Evolutionary conservation across 2,888 invertebrate species (phyloP).

Genomic region (Corbicula japonica): DNA sequence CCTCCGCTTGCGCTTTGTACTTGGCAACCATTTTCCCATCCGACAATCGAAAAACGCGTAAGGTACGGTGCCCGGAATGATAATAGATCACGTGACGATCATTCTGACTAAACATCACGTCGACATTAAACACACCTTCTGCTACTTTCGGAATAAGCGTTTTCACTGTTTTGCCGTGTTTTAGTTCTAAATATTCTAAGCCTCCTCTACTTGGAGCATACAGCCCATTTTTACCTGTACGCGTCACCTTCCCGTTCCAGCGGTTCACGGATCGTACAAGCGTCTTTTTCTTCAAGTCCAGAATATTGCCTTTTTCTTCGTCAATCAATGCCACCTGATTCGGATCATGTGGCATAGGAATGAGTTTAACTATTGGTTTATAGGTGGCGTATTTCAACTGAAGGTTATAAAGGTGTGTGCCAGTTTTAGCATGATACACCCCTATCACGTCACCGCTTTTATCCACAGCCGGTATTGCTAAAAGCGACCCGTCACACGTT

Average conservation of each 20-base stretch:
- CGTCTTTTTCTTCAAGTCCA: conserved; percentile 96
- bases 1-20: conserved; percentile 87
- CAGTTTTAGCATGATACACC: conserved; percentile 94
- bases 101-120: conserved; percentile 94
- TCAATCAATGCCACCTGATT: conserved; percentile 95
- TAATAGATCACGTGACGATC: conserved; percentile 99
- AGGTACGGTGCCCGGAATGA: conserved; percentile 97
- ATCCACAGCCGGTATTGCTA: conserved; percentile 90
- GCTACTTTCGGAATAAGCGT: conserved; percentile 96
- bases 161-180: conserved; percentile 94
- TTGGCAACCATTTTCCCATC: conserved; percentile 98
- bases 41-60: conserved; percentile 95
- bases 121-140: conserved; percentile 98
- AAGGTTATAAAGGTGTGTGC: conserved; percentile 88
- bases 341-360: conserved; percentile 86
- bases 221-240: conserved; percentile 92
- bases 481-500: conserved; percentile 92
- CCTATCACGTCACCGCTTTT: conserved; percentile 95
- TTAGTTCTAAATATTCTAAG: conserved; percentile 95
- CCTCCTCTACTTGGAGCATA: conserved; percentile 97
- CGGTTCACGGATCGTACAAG: conserved; percentile 95
- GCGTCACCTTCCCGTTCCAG: conserved; percentile 93
- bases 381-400: conserved; percentile 84
- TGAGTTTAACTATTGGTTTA: conserved; percentile 82
- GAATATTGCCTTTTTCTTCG: conserved; percentile 93